Percentiles rank a stretch among this genome's conserved stretches.
phyloP scores from a whole-genome alignment of 1,140 invertebrate genomes.

The Tetramorium alpestre region DNA sequence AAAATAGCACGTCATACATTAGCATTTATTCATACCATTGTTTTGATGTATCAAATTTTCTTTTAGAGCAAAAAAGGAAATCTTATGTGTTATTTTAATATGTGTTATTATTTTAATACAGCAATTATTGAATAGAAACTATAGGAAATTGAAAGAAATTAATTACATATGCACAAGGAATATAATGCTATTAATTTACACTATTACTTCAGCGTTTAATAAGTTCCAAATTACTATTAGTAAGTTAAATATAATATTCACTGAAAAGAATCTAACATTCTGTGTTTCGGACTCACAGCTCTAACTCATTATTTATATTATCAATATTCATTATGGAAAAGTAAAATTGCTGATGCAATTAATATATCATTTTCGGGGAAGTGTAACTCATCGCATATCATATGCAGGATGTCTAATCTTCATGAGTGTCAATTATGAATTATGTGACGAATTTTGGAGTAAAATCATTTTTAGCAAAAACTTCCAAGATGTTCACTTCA shows the following conservation, averaged over 20 bases:
- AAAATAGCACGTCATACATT: background rate
- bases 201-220: background rate
- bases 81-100: background rate
- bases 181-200: background rate
- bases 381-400: constrained; percentile 44
- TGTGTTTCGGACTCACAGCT: background rate
- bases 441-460: background rate
- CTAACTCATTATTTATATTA: constrained; percentile 32
- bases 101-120: background rate
- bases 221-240: background rate
- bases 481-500: no score
- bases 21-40: background rate
- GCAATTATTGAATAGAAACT: background rate
- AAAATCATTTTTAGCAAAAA: background rate
- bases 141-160: background rate
- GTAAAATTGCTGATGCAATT: constrained; percentile 48
- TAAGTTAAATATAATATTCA: background rate
- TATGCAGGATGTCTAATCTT: constrained; percentile 39
- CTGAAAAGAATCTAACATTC: constrained; percentile 13
- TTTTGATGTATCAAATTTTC: background rate
- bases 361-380: constrained; percentile 51
- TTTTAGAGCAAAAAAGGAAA: background rate
- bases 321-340: constrained; percentile 40
- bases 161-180: background rate
- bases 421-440: background rate